Percentiles rank a stretch among this genome's conserved stretches.
Evolutionary conservation across 2,797 vertebrate genomes (phyloP).

Genomic region (Enteromius anoplus): DNA sequence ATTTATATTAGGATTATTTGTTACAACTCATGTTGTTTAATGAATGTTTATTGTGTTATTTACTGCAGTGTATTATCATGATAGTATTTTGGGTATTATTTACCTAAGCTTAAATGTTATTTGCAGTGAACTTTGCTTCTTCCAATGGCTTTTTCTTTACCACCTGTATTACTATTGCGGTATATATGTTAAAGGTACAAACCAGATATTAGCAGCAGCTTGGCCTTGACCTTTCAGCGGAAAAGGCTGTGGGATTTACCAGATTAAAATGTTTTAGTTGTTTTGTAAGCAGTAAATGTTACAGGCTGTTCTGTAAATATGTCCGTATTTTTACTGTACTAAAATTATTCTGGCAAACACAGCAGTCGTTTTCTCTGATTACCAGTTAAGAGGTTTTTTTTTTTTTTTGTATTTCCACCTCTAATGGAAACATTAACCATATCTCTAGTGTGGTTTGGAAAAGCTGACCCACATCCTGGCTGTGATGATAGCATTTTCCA

Average conservation of each 20-base stretch:
- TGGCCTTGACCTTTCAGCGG: background rate
- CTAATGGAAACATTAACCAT: background rate
- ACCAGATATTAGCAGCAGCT: background rate
- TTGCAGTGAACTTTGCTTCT: background rate
- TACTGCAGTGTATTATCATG: background rate
- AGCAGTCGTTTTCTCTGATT: background rate
- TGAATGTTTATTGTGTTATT: background rate
- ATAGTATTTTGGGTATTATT: background rate
- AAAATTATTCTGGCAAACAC: background rate
- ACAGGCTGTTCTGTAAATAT: background rate
- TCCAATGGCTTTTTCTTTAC: background rate
- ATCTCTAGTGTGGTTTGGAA: slow-evolving; percentile 7
- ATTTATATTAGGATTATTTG: background rate
- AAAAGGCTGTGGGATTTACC: slow-evolving; percentile 1
- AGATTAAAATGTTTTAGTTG: background rate
- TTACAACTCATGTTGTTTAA: background rate
- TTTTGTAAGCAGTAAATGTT: background rate
- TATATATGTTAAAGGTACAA: background rate
- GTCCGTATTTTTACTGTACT: background rate
- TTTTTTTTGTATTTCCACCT: background rate
- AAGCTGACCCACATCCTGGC: slow-evolving; percentile 7
- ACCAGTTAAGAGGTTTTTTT: background rate
- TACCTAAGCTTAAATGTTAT: background rate
- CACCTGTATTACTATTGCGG: background rate
- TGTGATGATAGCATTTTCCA: background rate